Conservation (phyloP, 2,797 vertebrate genomes). For the Allobates femoralis region DNA sequence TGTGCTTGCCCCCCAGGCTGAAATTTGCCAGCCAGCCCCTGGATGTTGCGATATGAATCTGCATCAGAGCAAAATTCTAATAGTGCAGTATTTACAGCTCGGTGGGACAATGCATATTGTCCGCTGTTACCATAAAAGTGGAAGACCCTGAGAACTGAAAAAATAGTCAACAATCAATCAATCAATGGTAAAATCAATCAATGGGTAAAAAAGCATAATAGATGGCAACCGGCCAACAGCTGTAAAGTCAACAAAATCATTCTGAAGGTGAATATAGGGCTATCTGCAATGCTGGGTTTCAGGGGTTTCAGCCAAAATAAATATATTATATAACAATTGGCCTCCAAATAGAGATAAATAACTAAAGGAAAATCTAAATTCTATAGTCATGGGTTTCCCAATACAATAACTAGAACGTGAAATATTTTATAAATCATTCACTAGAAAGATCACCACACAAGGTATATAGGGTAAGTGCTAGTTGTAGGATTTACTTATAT, state of each 20-base stretch:
- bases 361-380: background rate
- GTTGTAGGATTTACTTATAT: background rate
- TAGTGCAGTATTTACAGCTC: background rate
- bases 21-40: too few relatives aligned
- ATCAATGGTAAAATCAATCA: too few relatives aligned
- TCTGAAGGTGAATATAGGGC: background rate
- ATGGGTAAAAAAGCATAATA: background rate
- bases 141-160: background rate
- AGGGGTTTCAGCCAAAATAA: background rate
- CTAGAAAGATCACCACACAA: background rate
- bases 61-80: background rate
- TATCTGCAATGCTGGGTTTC: background rate
- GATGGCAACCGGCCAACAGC: too few relatives aligned
- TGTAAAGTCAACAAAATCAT: background rate
- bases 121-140: background rate
- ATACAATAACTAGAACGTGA: background rate
- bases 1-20: too few relatives aligned
- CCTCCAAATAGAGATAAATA: background rate
- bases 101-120: background rate
- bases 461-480: too few relatives aligned
- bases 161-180: background rate
- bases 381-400: background rate
- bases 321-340: background rate
- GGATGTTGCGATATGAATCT: background rate
- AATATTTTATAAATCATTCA: background rate